phyloP scores from a whole-genome alignment of 2,797 vertebrate species.

The Brachyalestes nurse region DNA sequence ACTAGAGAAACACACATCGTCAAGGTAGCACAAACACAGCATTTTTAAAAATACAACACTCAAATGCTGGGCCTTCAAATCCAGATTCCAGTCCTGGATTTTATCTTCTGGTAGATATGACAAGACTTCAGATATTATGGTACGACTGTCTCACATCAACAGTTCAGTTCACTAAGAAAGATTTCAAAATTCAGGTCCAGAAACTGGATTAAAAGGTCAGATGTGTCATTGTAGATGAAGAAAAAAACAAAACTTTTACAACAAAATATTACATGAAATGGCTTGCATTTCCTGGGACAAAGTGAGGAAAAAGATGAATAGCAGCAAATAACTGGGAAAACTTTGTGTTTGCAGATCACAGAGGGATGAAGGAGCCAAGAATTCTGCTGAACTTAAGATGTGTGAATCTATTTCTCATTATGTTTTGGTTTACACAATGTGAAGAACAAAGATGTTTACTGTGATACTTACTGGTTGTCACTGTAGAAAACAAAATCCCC shows the following conservation, averaged over 20 bases:
- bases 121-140: too few relatives aligned
- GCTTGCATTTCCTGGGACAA: background rate
- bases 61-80: background rate
- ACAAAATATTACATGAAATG: background rate
- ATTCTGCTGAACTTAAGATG: slow-evolving; percentile 4
- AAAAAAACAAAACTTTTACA: too few relatives aligned
- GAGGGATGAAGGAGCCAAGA: slow-evolving; percentile 11
- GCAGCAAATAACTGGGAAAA: background rate
- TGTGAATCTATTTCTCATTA: slow-evolving; percentile 16
- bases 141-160: too few relatives aligned
- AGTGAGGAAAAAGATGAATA: background rate
- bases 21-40: slow-evolving; percentile 55
- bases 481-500: too few relatives aligned
- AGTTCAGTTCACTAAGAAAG: too few relatives aligned
- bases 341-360: slow-evolving; percentile 36
- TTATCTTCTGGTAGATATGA: too few relatives aligned
- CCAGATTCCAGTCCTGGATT: too few relatives aligned
- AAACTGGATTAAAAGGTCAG: too few relatives aligned
- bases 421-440: slow-evolving; percentile 23
- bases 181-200: too few relatives aligned
- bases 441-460: slow-evolving; percentile 33
- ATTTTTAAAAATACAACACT: too few relatives aligned
- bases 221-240: too few relatives aligned
- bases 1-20: slow-evolving; percentile 69
- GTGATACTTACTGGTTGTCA: slow-evolving; percentile 12